Evolutionary conservation across 2,888 invertebrate genomes (phyloP), one percentile per base, ranked within the genome.

Genomic region (Encarsia formosa): DNA sequence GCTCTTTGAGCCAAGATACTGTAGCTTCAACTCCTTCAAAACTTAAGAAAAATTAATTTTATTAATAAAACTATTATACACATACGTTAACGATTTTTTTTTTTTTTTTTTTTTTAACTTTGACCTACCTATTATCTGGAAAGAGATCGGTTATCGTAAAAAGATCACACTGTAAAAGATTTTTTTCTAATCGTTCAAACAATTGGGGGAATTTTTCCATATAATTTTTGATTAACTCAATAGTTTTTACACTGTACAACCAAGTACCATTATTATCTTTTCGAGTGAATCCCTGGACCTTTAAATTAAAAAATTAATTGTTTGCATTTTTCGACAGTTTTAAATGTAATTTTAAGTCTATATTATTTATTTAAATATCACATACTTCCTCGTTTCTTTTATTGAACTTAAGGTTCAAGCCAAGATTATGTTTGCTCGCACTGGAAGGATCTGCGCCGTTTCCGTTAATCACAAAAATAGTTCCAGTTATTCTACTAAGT

Each of bases 321-420:
- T n/a, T n/a, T n/a, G n/a, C n/a, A n/a, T n/a, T n/a, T n/a, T n/a
- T n/a, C n/a, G n/a, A n/a, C n/a, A n/a, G n/a, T n/a, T n/a, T 19
- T 20, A 31, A 47, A 45, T n/a, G 18, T 29, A 32, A 40, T 39
- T 18, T 24, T 22, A 39, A 31, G 19, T n/a, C 15, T 15, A 29
- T 24, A 40, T 9, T 24, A 48, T 19, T 37, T 24, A 23, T 34
- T 26, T 15, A 38, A n/a, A n/a, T n/a, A n/a, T n/a, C n/a, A 22
- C 65, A 63, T 58, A 87, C 87, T 79, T 89, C 82, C 65, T 81
- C 78, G 61, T 81, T 82, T 18, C 74, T 82, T 68, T 91, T 92
- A 57, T 87, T 91, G 66, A 88, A 90, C 75, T 97, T 97, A 19
- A 98, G 78, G 70, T 94, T 91, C 39, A 98, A 79, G 0, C 97